Conservation (phyloP, 2,113 vertebrate species). For the Furnarius figulus region DNA sequence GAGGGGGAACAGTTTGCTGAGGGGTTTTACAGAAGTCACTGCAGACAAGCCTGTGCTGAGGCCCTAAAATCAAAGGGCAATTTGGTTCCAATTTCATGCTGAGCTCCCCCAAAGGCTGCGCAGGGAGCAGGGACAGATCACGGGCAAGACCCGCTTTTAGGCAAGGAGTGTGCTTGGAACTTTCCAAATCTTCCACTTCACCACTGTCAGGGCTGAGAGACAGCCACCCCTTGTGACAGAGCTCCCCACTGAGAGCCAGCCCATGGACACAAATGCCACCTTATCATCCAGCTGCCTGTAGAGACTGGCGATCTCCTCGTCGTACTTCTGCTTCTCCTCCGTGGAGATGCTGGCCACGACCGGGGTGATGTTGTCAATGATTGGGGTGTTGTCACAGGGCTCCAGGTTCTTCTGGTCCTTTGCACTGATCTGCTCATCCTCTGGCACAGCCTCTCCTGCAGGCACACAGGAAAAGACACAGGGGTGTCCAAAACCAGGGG, state of each 20-base stretch:
- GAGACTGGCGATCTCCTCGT: constrained; percentile 85
- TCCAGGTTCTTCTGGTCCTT: constrained; percentile 88
- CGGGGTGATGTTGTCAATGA: constrained; percentile 80
- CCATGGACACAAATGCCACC: constrained; percentile 59
- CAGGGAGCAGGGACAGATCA: background rate
- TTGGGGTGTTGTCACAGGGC: constrained; percentile 83
- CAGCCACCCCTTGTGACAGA: rapidly evolving
- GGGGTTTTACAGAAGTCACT: background rate
- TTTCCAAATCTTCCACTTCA: background rate
- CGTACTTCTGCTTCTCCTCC: constrained; percentile 83
- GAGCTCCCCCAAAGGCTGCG: background rate
- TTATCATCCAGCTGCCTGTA: constrained; percentile 94
- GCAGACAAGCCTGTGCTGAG: background rate
- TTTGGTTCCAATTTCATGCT: background rate
- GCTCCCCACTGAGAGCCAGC: background rate
- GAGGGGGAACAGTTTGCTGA: background rate
- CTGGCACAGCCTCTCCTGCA: constrained; percentile 87
- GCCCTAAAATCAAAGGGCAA: background rate
- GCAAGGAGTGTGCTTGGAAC: background rate
- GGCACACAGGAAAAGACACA: background rate
- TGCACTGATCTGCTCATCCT: constrained; percentile 86
- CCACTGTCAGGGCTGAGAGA: rapidly evolving
- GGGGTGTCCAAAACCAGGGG: background rate
- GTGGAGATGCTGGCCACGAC: constrained; percentile 70
- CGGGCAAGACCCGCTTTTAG: background rate